A percentile compares a stretch with the other conserved stretches of the same genome.
phyloP scores from a whole-genome alignment of 2,888 invertebrate species.

The Dermolepida albohirtum region DNA sequence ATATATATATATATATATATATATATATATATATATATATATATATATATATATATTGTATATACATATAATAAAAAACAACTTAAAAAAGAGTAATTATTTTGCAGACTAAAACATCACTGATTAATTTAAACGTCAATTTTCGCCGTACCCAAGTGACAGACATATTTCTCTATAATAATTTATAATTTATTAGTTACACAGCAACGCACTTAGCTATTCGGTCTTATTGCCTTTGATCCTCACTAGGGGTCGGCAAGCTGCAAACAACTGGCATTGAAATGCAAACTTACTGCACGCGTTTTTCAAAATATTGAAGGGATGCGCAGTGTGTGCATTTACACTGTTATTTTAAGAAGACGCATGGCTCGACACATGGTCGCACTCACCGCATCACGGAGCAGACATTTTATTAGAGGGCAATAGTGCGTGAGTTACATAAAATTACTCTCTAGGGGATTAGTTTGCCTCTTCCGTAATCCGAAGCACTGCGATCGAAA shows the following conservation, averaged over 20 bases:
- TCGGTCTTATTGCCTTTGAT: constrained; percentile 52
- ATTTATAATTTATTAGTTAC: constrained; percentile 53
- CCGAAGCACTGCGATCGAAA: constrained; percentile 17
- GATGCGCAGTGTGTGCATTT: constrained; percentile 42
- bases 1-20: too few species aligned
- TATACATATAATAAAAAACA: too few species aligned
- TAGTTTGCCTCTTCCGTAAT: constrained; percentile 45
- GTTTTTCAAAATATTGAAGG: constrained; percentile 31
- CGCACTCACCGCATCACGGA: constrained; percentile 47
- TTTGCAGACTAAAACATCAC: too few species aligned
- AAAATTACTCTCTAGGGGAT: constrained; percentile 49
- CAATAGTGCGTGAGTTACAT: constrained; percentile 53
- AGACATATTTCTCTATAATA: constrained; percentile 29
- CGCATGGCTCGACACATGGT: constrained; percentile 49
- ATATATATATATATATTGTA: too few species aligned
- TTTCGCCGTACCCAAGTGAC: too few species aligned
- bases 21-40: too few species aligned
- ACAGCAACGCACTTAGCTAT: constrained; percentile 54
- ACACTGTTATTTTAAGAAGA: constrained; percentile 56
- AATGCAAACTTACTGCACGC: constrained; percentile 47
- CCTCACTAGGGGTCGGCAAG: constrained; percentile 49
- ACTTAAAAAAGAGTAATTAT: too few species aligned
- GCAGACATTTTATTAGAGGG: constrained; percentile 51
- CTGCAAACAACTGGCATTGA: constrained; percentile 53
- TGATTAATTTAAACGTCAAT: too few species aligned